Evolutionary conservation across 2,797 vertebrate species (phyloP), one percentile per base, ranked within the genome.

Genomic region (Sebastes aleutianus): DNA sequence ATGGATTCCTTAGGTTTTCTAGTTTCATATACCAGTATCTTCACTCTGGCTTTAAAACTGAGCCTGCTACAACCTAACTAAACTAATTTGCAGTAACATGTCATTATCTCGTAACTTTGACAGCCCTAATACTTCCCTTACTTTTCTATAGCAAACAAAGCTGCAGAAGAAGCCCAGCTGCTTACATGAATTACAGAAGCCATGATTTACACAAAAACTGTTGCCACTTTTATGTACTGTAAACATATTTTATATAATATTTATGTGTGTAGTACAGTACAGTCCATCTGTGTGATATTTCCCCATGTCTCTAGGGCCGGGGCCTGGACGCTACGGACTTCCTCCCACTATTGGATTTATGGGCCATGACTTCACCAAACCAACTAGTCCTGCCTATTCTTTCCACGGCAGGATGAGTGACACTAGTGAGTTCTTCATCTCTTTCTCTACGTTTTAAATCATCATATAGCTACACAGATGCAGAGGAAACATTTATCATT

Each of bases 361-460:
- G 74, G 95, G 96, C 54, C 96, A 97, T 5, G 96, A 97, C 87
- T 95, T 96, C 80, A 97, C 97, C 77, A 96, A 95, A 84, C 83
- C 79, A 63, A 83, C 94, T 0, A 91, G 94, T 24, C 96, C 97
- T 0, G 97, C 97, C 5, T 97, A 95, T 83, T 95, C 96, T 3
- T 96, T 97, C 22, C 92, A 96, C 24, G 78, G 93, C 83, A 95
- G 90, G 68, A 95, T 94, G 82, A 92, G 87, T 47, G 89, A 94
- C 56, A 95, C 94, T 13, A 92, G 96, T 97, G 64, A 95, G 95
- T 58, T 36, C 3, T 13, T 75, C 3, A 22, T 58, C 7, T 76
- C 8, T 63, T 2, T 31, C 24, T 53, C 2, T 9, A 36, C 9
- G 1, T 18, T 70, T 20, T 8, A 32, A 1, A 8, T 27, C 2